phyloP scores from a whole-genome alignment of 1,140 invertebrate genomes.

The Leptopilina clavipes region DNA sequence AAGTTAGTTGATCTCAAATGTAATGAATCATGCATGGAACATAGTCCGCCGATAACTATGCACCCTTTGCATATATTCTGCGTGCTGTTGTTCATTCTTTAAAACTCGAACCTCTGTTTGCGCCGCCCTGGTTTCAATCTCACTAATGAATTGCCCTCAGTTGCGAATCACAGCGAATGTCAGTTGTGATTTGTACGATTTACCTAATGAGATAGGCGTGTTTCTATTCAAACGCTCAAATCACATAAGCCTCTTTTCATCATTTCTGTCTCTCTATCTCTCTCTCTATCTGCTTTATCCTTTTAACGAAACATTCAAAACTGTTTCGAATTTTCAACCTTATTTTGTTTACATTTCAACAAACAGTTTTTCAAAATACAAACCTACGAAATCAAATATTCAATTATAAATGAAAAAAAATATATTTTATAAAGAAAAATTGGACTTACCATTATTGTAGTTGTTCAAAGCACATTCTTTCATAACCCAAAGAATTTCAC shows the following conservation, averaged over 20 bases:
- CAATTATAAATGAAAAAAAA: too few species aligned
- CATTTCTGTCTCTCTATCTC: background rate
- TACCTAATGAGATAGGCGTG: slow-evolving; percentile 26
- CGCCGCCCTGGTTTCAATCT: slow-evolving; percentile 26
- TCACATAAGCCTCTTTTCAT: slow-evolving; percentile 28
- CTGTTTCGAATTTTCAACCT: background rate
- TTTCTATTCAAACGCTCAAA: slow-evolving; percentile 12
- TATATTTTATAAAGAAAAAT: too few species aligned
- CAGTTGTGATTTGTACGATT: slow-evolving; percentile 20
- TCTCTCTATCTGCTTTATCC: background rate
- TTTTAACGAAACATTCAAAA: slow-evolving; percentile 1
- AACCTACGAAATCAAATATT: too few species aligned
- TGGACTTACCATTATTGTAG: too few species aligned
- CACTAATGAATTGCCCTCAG: slow-evolving; percentile 27
- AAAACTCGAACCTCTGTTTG: slow-evolving; percentile 9
- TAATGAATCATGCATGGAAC: slow-evolving; percentile 17
- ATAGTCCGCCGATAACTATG: slow-evolving; percentile 23
- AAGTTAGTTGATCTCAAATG: slow-evolving; percentile 17
- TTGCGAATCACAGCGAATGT: slow-evolving; percentile 24
- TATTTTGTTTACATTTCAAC: background rate
- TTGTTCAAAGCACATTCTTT: too few species aligned
- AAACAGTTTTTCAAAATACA: background rate
- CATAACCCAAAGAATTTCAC: too few species aligned
- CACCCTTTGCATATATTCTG: background rate
- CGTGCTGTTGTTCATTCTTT: slow-evolving; percentile 10